Base-by-base conservation (phyloP, 1,140 invertebrate species). In the Diabrotica undecimpunctata region DNA sequence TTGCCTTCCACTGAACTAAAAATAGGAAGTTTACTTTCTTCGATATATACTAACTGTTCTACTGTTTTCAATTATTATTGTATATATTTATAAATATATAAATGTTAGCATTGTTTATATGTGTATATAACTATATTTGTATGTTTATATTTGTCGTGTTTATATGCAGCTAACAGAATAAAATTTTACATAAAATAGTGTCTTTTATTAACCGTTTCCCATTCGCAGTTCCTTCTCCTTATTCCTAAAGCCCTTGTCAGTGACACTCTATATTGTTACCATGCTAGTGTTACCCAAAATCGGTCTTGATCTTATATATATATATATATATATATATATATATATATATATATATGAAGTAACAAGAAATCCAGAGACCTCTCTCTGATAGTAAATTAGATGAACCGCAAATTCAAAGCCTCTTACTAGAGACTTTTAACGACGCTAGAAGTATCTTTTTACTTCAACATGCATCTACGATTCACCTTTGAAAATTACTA, bases 41-140 rank as follows among this genome's bases (percentile, higher is more conserved):
- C n/a, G 41, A 10, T 10, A 46, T 46, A 8, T 46, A 46, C 51
- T 36, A 39, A 53, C 35, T 14, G 36, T 54, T 61, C 37, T 36
- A 66, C 53, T 46, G 35, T 36, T 59, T 56, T 41, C 41, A 54
- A 61, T 66, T 66, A 53, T 57, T 66, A 66, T 57, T 58, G 36
- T 10, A 37, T 37, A 13, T 58, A 57, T 51, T 46, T 59, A 54
- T 57, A 50, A 38, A 37, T 58, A 14, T 53, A 64, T 65, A 51
- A 56, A 72, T 71, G 70, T 72, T 74, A 71, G 63, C 63, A 66
- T 70, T 74, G 69, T 75, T 74, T 73, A 70, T 75, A 71, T 65
- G 66, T 75, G 72, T 75, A 74, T 68, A 75, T 72, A 73, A 72
- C 68, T 74, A 75, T 75, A 75, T 75, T 75, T 75, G 72, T 75